Conservation (phyloP, 1,140 invertebrate species). For the Cyclina sinensis region DNA sequence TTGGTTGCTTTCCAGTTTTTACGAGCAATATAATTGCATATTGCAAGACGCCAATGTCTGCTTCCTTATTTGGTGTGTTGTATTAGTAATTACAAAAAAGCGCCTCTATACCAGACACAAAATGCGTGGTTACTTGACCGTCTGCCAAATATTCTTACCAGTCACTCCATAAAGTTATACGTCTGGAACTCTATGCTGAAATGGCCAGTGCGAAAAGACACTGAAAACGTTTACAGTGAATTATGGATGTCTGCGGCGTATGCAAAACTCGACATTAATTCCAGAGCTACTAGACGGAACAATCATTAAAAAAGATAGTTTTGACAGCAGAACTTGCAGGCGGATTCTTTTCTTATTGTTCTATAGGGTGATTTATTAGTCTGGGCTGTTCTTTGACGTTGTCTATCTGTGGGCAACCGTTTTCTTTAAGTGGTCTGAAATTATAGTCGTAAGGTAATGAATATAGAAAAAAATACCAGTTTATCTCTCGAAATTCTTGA, state of each 20-base stretch:
- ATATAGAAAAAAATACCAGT: too few species aligned
- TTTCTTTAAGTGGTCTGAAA: too few species aligned
- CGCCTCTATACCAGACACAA: neutral
- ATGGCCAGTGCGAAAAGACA: neutral
- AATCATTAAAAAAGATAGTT: neutral
- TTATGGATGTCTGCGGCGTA: neutral
- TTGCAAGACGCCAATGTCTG: neutral
- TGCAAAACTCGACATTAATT: constrained; percentile 16
- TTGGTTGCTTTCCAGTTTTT: neutral
- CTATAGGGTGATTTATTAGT: neutral
- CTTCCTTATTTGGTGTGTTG: constrained; percentile 20
- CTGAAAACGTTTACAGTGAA: neutral
- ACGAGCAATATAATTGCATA: neutral
- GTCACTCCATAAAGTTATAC: neutral
- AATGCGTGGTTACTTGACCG: neutral
- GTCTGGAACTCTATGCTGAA: neutral
- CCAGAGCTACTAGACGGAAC: neutral
- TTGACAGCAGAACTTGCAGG: neutral
- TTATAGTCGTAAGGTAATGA: too few species aligned
- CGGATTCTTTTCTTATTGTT: neutral
- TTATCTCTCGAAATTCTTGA: too few species aligned
- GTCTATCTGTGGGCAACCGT: too few species aligned
- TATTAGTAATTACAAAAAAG: neutral
- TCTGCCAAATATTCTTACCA: neutral
- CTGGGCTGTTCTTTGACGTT: too few species aligned